Evolutionary conservation across 64 coral and sea anemone species (phyloP), one percentile per base, ranked within the genome.

Genomic region (Porites lutea): DNA sequence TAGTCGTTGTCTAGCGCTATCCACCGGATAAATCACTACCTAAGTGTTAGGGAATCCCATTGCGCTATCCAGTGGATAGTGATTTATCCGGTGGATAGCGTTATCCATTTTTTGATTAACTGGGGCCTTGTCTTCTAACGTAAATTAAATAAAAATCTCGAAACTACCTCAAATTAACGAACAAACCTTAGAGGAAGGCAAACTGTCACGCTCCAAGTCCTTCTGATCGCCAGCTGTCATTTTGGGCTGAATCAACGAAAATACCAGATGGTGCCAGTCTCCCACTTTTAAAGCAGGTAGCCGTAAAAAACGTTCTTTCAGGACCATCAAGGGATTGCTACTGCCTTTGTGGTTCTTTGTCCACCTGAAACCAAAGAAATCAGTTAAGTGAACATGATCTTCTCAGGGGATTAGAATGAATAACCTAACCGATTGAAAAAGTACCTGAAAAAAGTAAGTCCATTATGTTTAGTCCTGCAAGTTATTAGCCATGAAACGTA

Each of bases 181-280:
- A 14, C 61, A 11, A 13, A 84, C 81, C 63, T 84, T 52, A 8
- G 81, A 84, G 16, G 46, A 74, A 14, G 66, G 66, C 15, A 88
- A 37, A 47, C 21, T 74, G 8, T 88, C 65, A 55, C 10, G 50
- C 18, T 73, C 51, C 22, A 18, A 19, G 20, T 74, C 23, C 59
- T 61, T 74, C 52, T 89, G 57, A 6, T 77, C 53, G 16, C 77
- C 87, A 6, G 55, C 72, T 21, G 22, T 48, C 11, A 53, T 23
- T 79, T 87, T 92, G 11, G 91, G 16, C 47, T 87, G 91, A 47
- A 23, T 66, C 16, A 70, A 92, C 7, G 91, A 92, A 22, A 92
- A 51, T 8, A 87, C 82, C 8, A 92, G 65, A 53, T 92, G 91
- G 65, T 92, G 91, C 91, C 91, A 92, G 12, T 64, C 61, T 59